Evolutionary conservation across 2,888 invertebrate genomes (phyloP), one percentile per base, ranked within the genome.

Genomic region (Drosophila atripex): DNA sequence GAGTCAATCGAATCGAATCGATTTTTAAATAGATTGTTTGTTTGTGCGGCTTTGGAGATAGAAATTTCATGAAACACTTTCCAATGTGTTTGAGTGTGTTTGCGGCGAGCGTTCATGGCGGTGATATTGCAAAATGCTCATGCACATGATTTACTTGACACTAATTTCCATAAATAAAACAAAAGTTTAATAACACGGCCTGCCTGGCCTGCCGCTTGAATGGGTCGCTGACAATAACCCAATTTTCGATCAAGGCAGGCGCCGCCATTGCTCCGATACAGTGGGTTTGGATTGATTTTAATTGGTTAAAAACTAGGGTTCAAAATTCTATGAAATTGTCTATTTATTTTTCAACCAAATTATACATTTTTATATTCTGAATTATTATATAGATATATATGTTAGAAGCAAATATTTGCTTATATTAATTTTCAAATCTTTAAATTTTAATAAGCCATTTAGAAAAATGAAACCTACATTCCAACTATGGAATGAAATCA

Each of bases 91-190:
- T 66, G 32, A 46, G 50, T 55, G 30, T 45, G 54, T 49, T 28
- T 58, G 30, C 28, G 6, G 3, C 25, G 25, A 58, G 55, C 55
- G 66, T 30, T 28, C 50, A 23, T 65, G 66, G 18, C 18, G 18
- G 38, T 32, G 23, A 65, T 65, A 65, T 61, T 43, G 61, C 50
- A 51, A 65, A 65, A 71, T 64, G 78, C 55, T 68, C 78, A 80
- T 82, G 65, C 82, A 87, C 88, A 84, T 70, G 85, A 86, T 86
- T 86, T 79, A 88, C 82, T 86, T 88, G 88, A 86, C 87, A 88
- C 85, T 87, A 88, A 86, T 86, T 86, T 88, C 78, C 85, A 85
- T 80, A 86, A 80, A 83, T 76, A 80, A 78, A 77, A 83, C 73
- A 77, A 85, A 73, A 76, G 75, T 74, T 86, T 74, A 82, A 82